These are phyloP conservation scores for Siniperca scherzeri DNA, from an alignment of 2,797 vertebrate genomes.

Conservation along the genomic window DNA sequence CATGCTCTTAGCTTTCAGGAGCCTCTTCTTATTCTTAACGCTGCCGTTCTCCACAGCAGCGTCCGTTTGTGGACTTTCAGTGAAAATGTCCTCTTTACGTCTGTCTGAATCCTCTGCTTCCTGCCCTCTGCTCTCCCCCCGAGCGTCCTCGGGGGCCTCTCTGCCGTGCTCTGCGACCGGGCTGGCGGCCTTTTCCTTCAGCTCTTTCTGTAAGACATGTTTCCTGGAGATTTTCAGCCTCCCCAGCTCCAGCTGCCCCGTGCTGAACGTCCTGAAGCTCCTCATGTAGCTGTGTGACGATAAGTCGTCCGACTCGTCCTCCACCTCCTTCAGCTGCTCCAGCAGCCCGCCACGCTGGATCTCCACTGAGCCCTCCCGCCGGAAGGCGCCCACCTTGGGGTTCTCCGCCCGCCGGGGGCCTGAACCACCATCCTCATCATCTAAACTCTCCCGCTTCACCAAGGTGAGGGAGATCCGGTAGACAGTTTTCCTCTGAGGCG, in stretches of 20 bases:
- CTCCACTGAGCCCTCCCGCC: constrained; percentile 71
- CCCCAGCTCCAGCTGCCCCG: constrained; percentile 93
- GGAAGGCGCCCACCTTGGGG: constrained; percentile 65
- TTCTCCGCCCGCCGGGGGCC: constrained; percentile 59
- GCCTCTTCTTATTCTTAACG: constrained; percentile 44
- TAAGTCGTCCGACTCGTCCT: constrained; percentile 81
- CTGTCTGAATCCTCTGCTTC: constrained; percentile 7
- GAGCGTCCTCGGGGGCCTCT: constrained; percentile 8
- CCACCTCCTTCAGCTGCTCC: constrained; percentile 87
- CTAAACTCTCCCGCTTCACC: constrained; percentile 92
- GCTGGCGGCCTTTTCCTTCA: constrained; percentile 45
- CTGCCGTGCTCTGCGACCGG: constrained; percentile 34
- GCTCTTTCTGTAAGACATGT: constrained; percentile 55
- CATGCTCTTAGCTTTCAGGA: constrained; percentile 78
- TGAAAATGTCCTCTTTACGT: not conserved
- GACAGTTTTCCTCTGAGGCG: constrained; percentile 90
- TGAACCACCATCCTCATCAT: constrained; percentile 39
- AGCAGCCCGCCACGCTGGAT: constrained; percentile 68
- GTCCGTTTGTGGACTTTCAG: not conserved
- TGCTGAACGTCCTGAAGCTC: constrained; percentile 92
- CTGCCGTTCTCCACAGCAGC: constrained; percentile 35
- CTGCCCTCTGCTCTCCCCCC: not conserved
- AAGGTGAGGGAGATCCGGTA: constrained; percentile 96
- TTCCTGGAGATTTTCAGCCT: constrained; percentile 81
- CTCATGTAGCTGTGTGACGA: constrained; percentile 81